Base-by-base conservation (phyloP, 1,140 invertebrate genomes). In the Drosophila pallidifrons region DNA sequence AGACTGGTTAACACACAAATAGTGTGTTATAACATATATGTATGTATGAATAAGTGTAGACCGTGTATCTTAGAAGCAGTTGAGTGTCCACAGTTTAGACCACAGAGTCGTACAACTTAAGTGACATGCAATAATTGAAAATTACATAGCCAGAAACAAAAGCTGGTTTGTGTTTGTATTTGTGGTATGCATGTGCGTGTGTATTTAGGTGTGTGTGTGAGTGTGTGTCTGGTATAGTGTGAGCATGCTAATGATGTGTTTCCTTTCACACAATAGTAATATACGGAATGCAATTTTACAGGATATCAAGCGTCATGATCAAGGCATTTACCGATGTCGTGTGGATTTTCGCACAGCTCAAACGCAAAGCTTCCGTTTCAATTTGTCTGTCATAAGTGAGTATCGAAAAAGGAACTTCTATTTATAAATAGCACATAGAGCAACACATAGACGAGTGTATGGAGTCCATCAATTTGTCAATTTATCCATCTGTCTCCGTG, bases 321-420 rank as follows among this genome's bases (percentile, higher is more conserved):
- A 97, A 88, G 97, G 97, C 47, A 95, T 97, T 68, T 98, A 98
- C 93, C 94, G 97, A 58, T 98, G 97, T 93, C 93, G 97, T 76
- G 96, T 98, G 61, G 97, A 98, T 93, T 98, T 98, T 93, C 94
- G 95, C 63, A 97, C 97, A 90, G 96, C 96, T 45, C 96, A 97
- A 92, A 97, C 97, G 13, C 95, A 96, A 82, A 97, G 96, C 92
- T 96, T 97, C 88, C 95, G 96, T 82, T 97, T 98, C 93, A 97
- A 97, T 93, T 95, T 98, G 75, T 97, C 96, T 66, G 96, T 98
- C 79, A 96, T 98, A 89, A 96, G 97, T 98, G 93, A 96, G 96
- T 94, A 80, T 47, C 43, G 38, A 58, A 60, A 74, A 74, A 58
- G 49, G 54, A 61, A 47, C 28, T 46, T 20, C 16, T 30, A 35